Base-by-base conservation (phyloP, 1,140 invertebrate genomes). In the Glossosoma conforme region DNA sequence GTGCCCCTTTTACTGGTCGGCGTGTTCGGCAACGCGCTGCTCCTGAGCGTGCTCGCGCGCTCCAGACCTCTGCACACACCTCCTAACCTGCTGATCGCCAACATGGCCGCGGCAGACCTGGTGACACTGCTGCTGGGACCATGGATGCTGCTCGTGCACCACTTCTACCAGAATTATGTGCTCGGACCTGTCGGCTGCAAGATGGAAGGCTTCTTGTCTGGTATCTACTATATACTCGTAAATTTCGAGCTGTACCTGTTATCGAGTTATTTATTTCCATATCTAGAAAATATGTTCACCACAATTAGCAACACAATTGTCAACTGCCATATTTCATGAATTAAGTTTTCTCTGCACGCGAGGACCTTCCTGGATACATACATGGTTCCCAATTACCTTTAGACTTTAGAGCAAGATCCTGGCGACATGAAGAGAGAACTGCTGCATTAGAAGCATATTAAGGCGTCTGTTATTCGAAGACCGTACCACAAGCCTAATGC, bases 21-120 rank as follows among this genome's bases (percentile, higher is more conserved):
- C 0, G 69, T 90, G 10, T 71, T 86, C 25, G 81, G 85, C 0
- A 93, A 93, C 63, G 64, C 79, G 5, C 67, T 84, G 1, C 78
- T 91, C 9, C 72, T 92, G 2, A 70, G 81, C 35, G 77, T 88
- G 0, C 77, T 92, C 13, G 50, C 79, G 0, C 77, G 72, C n/a
- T 81, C 83, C 60, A 77, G 78, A 55, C 76, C 83, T 53, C 73
- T 91, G 44, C 76, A 81, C 47, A 83, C 84, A n/a, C 80, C 87
- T 0, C 87, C 87, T 2, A 91, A 92, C 68, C 70, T 87, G 20
- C 75, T 91, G 17, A 85, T 93, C 8, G 79, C 83, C 19, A 91
- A 89, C 58, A 81, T 92, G 75, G 87, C 88, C 0, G 59, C 84
- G 2, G 84, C 87, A 0, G 89, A 92, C 67, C 68, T 91, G 2